Evolutionary conservation across 2,113 vertebrate species (phyloP).

Genomic region (Pollimyrus isidori): DNA sequence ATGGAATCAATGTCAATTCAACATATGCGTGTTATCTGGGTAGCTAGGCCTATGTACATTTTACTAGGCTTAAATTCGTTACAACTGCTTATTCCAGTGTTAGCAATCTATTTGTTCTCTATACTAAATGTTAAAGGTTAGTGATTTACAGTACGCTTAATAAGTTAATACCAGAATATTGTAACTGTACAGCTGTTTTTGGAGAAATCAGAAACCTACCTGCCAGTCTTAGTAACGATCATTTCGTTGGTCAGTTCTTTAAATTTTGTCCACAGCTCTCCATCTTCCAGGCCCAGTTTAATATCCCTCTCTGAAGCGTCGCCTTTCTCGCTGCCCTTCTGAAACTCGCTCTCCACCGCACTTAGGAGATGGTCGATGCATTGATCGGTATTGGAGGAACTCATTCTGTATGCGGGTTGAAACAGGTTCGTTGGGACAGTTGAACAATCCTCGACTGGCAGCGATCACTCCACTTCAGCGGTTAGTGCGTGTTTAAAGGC

Average conservation of each 20-base stretch:
- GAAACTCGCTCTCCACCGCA: conserved; percentile 68
- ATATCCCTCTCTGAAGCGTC: conserved; percentile 68
- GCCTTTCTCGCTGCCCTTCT: conserved; percentile 67
- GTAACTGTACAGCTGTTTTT: background rate
- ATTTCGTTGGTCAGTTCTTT: conserved; percentile 72
- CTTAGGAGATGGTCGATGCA: conserved; percentile 69
- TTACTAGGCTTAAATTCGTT: background rate
- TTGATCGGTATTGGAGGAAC: conserved; percentile 57
- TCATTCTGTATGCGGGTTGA: conserved; percentile 49
- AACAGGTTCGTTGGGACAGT: background rate
- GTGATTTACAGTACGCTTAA: background rate
- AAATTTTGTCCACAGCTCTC: conserved; percentile 66
- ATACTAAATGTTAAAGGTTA: background rate
- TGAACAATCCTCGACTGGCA: conserved; percentile 7
- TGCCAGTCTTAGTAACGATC: conserved; percentile 71
- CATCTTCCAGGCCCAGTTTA: conserved; percentile 63
- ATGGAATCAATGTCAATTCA: no score
- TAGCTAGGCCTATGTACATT: background rate
- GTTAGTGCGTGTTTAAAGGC: conserved; percentile 52
- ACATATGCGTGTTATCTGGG: no score
- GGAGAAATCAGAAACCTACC: conserved; percentile 41
- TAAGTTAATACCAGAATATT: background rate
- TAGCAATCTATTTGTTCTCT: background rate
- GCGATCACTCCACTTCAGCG: conserved; percentile 16
- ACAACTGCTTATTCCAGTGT: background rate